Conservation (phyloP, 2,888 invertebrate genomes). For the Cheilosia impressa region DNA sequence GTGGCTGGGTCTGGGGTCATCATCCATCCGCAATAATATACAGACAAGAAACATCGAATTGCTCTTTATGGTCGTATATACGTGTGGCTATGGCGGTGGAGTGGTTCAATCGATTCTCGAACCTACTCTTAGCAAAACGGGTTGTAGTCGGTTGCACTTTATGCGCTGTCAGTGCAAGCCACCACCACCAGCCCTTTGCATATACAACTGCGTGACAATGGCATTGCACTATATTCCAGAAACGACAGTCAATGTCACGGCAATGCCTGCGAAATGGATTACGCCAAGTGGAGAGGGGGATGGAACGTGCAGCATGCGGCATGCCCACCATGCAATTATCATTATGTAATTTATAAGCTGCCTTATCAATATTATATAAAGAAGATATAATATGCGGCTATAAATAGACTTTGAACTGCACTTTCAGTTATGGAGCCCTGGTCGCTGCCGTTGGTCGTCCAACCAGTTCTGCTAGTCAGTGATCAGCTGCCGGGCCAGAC, state of each 20-base stretch:
- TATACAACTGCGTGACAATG: slow-evolving; percentile 56
- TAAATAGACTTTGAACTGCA: slow-evolving; percentile 51
- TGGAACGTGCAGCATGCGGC: background rate
- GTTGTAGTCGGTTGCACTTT: slow-evolving; percentile 26
- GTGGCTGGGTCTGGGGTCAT: slow-evolving; percentile 10
- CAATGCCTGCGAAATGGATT: slow-evolving; percentile 27
- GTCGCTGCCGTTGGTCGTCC: slow-evolving; percentile 9
- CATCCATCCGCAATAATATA: slow-evolving; percentile 33
- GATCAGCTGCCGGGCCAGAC: slow-evolving; percentile 64
- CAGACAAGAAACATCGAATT: slow-evolving; percentile 56
- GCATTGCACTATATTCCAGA: slow-evolving; percentile 64
- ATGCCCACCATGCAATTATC: slow-evolving; percentile 48
- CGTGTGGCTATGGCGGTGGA: background rate
- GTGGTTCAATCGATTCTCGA: slow-evolving; percentile 52
- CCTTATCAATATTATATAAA: slow-evolving; percentile 71
- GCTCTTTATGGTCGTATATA: slow-evolving; percentile 30
- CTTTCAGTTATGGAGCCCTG: slow-evolving; percentile 44
- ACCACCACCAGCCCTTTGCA: slow-evolving; percentile 27
- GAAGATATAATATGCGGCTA: slow-evolving; percentile 46
- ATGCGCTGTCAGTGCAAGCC: slow-evolving; percentile 26
- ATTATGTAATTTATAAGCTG: slow-evolving; percentile 70
- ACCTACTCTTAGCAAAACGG: slow-evolving; percentile 53
- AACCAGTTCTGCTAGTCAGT: slow-evolving; percentile 40
- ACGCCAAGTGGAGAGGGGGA: slow-evolving; percentile 18
- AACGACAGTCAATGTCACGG: slow-evolving; percentile 60